These are phyloP conservation scores for Sarcophaga peregrina DNA, from an alignment of 1,140 invertebrate genomes.

Conservation along the genomic window DNA sequence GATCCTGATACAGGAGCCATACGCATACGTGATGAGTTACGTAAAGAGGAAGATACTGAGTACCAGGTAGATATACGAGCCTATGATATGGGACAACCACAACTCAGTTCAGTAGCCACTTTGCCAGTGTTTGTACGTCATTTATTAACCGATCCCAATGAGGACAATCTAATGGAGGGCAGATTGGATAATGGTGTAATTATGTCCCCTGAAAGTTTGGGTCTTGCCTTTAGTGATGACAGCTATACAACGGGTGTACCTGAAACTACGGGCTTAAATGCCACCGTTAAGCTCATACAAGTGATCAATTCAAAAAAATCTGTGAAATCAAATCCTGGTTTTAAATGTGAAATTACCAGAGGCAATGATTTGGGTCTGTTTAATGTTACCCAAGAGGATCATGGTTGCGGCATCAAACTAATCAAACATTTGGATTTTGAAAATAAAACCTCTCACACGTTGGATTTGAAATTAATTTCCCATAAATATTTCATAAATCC, in stretches of 20 bases:
- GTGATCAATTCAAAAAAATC: conserved; percentile 64
- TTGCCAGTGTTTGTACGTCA: conserved; percentile 86
- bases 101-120: conserved; percentile 81
- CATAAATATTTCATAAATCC: conserved; percentile 81
- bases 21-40: conserved; percentile 81
- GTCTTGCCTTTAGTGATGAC: conserved; percentile 84
- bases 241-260: conserved; percentile 83
- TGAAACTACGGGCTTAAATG: conserved; percentile 70
- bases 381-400: conserved; percentile 76
- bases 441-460: conserved; percentile 75
- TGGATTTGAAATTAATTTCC: conserved; percentile 82
- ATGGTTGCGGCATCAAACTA: conserved; percentile 82
- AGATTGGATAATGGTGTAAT: conserved; percentile 51
- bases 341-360: conserved; percentile 76
- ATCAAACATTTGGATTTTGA: conserved; percentile 81
- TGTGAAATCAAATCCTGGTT: conserved; percentile 50
- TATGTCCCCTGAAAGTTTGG: conserved; percentile 73
- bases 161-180: conserved; percentile 47
- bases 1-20: conserved; percentile 84
- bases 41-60: conserved; percentile 86
- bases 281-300: conserved; percentile 61
- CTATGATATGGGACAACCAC: conserved; percentile 87
- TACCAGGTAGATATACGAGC: conserved; percentile 88
- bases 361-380: conserved; percentile 82
- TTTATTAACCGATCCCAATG: conserved; percentile 70